Evolutionary conservation across 1,140 invertebrate species (phyloP).

Genomic region (Aricia agestis): DNA sequence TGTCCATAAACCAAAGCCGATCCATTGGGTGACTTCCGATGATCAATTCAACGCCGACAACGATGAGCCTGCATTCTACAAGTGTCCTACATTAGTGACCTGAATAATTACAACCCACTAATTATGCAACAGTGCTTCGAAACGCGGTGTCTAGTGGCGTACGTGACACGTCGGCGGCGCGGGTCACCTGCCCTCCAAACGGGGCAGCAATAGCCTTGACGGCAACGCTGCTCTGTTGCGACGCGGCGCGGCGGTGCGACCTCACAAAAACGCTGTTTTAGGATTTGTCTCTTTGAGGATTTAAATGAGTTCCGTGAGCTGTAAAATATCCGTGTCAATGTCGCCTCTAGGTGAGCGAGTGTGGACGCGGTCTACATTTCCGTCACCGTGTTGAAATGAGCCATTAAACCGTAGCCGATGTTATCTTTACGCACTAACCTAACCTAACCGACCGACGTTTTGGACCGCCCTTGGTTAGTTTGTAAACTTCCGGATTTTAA

Average conservation of each 20-base stretch:
- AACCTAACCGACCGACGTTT: no score
- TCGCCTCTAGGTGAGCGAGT: constrained; percentile 6
- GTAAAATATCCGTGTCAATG: constrained; percentile 8
- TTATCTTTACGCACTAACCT: no score
- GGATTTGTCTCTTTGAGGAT: not conserved
- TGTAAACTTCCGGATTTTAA: no score
- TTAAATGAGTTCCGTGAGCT: not conserved
- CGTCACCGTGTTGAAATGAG: not conserved
- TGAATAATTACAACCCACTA: not conserved
- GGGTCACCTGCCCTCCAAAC: not conserved
- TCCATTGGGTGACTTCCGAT: no score
- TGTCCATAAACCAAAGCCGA: no score
- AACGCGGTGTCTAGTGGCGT: not conserved
- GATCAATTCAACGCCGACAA: no score
- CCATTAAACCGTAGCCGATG: not conserved
- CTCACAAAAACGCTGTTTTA: not conserved
- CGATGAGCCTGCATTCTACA: not conserved
- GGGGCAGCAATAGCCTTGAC: not conserved
- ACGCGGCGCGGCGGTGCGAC: not conserved
- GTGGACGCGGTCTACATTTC: not conserved
- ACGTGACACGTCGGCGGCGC: not conserved
- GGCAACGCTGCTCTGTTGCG: not conserved
- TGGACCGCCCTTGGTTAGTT: no score
- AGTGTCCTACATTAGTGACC: not conserved
- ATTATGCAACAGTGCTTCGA: not conserved